Evolutionary conservation across 2,113 vertebrate genomes (phyloP).

Genomic region (Ceyx melanurus): DNA sequence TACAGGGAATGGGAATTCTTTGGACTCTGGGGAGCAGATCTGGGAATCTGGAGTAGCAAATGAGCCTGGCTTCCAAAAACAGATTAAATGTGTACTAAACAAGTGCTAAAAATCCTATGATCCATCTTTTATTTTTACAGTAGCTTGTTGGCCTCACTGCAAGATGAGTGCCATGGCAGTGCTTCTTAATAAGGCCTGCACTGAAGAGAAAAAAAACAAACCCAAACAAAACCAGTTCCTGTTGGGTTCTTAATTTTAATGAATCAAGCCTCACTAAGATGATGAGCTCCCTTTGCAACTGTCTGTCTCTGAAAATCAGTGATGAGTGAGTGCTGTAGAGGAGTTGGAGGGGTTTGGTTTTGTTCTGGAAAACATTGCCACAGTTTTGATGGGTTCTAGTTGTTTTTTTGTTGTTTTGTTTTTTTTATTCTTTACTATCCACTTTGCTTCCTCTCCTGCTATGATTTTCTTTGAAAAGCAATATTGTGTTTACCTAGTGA

Average conservation of each 20-base stretch:
- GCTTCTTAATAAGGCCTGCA: background rate
- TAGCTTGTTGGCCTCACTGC: background rate
- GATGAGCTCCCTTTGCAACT: background rate
- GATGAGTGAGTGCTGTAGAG: background rate
- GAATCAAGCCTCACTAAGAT: background rate
- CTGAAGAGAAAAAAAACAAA: background rate
- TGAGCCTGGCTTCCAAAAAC: background rate
- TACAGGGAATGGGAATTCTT: background rate
- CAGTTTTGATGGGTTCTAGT: background rate
- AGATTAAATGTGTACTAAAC: background rate
- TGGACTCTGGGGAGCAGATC: fast-evolving
- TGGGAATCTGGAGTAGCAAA: background rate
- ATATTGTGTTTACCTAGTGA: slow-evolving; percentile 33
- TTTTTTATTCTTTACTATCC: background rate
- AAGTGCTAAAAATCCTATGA: background rate
- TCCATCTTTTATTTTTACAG: background rate
- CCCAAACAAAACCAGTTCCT: background rate
- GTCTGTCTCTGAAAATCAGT: background rate
- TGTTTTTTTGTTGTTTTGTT: too few relatives aligned
- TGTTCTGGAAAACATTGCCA: background rate
- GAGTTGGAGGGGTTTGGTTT: background rate
- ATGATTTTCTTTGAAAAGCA: slow-evolving; percentile 34
- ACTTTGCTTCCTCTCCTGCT: background rate
- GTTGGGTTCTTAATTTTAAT: background rate
- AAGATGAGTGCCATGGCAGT: background rate